These are phyloP conservation scores for Caenorhabditis elegans DNA, from an alignment of 1,140 invertebrate genomes.

Conservation along the genomic window WBcel235 BX284604.4:14622501-14623000, in stretches of 20 bases:
- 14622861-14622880: constrained; percentile 22
- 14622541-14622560: neutral
- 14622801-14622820: neutral
- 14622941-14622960: constrained; percentile 41
- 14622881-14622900: neutral
- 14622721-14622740: constrained; percentile 28
- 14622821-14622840: neutral
- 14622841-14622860: constrained; percentile 21
- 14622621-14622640: constrained; percentile 39
- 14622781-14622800: neutral
- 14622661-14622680: neutral
- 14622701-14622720: constrained; percentile 34
- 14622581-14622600: constrained; percentile 43
- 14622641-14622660: neutral
- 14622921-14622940: constrained; percentile 35
- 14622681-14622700: neutral
- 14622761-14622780: neutral
- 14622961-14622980: constrained; percentile 36
- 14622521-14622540: neutral
- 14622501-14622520: neutral
- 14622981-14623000: neutral
- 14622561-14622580: constrained; percentile 28
- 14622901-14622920: constrained; percentile 12
- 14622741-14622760: neutral
- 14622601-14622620: constrained; percentile 44